Base-by-base conservation (phyloP, 2,888 invertebrate species). In the Chironomus riparius region DNA sequence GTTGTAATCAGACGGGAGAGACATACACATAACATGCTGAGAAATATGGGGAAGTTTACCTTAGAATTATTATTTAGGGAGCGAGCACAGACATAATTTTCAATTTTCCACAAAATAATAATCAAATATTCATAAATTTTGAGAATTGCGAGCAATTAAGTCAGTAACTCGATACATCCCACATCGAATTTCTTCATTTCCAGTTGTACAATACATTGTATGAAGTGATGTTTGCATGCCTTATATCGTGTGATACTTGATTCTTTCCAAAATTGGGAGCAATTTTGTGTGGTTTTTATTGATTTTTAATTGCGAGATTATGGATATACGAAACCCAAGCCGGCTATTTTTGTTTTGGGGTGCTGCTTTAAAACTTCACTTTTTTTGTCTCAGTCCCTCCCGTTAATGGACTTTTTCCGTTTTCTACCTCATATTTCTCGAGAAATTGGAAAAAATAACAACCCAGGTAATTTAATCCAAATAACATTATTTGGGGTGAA, bases 121-220 rank as follows among this genome's bases (percentile, higher is more conserved):
- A 65, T 74, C 5, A 74, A 74, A 74, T 74, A 74, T 74, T 74
- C 74, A 74, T 74, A 68, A 68, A 65, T 74, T 47, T 68, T 15
- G 68, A 74, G 74, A 47, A 38, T 47, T 68, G 68, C 74, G 68
- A 70, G 47, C 71, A 72, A 72, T 74, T 48, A 47, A 21, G 38
- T 28, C 10, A 38, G 24, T 13, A 13, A 68, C 10, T 24, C 13
- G 15, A 72, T 61, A 18, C 61, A 73, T 10, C 72, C 72, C 48
- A 70, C 47, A 70, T 47, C 0, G 22, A 62, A 22, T 5, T 21
- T 38, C 38, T 28, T 28, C 28, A 4, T 28, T 28, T 28, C 28
- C 28, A 28, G 5, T 28, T 28, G 4, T 28, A 28, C 1, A n/a
- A n/a, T n/a, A 28, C 28, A 24, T 12, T 21, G 56, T 56, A 15